Conservation (phyloP, 2,797 vertebrate genomes). For the Diglossa cyanea region DNA sequence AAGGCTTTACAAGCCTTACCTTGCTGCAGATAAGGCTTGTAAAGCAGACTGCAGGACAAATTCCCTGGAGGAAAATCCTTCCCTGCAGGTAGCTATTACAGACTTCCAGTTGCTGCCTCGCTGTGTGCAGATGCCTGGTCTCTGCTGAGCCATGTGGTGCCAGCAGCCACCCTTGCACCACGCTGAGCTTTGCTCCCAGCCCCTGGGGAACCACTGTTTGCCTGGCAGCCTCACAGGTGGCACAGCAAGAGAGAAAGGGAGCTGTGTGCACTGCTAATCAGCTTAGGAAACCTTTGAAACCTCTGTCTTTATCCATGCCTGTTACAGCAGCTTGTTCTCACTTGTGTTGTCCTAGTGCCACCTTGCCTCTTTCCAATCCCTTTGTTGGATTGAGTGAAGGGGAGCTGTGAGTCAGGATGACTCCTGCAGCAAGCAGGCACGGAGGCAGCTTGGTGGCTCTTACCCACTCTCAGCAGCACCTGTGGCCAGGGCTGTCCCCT, state of each 20-base stretch:
- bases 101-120: rapidly evolving
- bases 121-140: neutral
- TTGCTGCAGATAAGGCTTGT: neutral
- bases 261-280: rapidly evolving
- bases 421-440: neutral
- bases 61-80: neutral
- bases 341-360: neutral
- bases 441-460: neutral
- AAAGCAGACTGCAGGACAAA: neutral
- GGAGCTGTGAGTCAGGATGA: neutral
- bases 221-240: neutral
- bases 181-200: neutral
- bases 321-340: neutral
- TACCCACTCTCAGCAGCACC: neutral
- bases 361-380: neutral
- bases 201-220: neutral
- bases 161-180: rapidly evolving
- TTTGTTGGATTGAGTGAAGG: neutral
- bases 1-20: no score
- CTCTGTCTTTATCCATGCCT: neutral
- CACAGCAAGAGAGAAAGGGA: neutral
- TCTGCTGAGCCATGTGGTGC: neutral
- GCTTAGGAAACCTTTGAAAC: neutral
- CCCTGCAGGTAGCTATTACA: neutral
- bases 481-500: neutral